phyloP scores from a whole-genome alignment of 2,113 vertebrate species.

The human (Homo sapiens) region DNA sequence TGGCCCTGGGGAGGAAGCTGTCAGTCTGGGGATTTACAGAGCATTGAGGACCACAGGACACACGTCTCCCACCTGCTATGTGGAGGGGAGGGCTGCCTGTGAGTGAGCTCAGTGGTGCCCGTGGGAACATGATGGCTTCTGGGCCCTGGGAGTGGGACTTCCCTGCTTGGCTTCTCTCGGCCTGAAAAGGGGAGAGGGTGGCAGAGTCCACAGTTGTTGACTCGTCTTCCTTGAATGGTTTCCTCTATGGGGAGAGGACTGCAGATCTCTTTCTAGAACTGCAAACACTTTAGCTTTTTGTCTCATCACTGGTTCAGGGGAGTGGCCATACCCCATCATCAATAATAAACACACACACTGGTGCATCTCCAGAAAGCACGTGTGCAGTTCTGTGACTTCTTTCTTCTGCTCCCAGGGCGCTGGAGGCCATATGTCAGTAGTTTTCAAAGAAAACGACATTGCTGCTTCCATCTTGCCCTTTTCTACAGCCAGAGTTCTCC shows the following conservation, averaged over 20 bases:
- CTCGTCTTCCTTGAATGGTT: not conserved
- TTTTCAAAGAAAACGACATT: rapidly evolving
- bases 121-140: rapidly evolving
- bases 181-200: not conserved
- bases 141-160: rapidly evolving
- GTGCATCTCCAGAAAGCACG: not conserved
- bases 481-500: not conserved
- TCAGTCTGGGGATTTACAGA: not conserved
- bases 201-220: rapidly evolving
- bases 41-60: not conserved
- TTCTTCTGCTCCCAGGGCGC: not conserved
- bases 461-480: not conserved
- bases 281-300: rapidly evolving
- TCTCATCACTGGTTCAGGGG: rapidly evolving
- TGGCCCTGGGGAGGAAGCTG: not conserved
- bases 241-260: not conserved
- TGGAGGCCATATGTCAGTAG: too few relatives aligned
- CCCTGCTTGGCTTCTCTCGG: not conserved
- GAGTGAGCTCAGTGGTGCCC: rapidly evolving
- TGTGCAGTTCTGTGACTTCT: not conserved
- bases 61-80: rapidly evolving
- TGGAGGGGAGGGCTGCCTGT: rapidly evolving
- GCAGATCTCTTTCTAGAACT: not conserved
- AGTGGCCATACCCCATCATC: not conserved
- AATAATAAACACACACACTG: rapidly evolving